phyloP scores from a whole-genome alignment of 2,888 invertebrate species.

The Sabatieria punctata region DNA sequence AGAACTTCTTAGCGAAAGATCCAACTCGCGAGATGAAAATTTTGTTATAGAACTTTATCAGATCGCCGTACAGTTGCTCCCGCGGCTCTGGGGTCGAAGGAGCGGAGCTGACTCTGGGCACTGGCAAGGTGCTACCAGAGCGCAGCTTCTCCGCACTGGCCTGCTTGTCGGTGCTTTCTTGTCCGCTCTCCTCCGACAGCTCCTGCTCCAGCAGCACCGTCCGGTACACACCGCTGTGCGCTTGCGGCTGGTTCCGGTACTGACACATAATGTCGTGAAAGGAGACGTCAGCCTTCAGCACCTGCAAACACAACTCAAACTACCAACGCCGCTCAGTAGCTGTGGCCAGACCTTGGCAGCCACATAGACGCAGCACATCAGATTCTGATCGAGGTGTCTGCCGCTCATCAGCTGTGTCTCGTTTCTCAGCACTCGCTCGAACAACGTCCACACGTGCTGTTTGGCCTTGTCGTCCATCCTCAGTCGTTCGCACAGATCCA shows the following conservation, averaged over 20 bases:
- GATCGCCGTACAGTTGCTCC: slow-evolving; percentile 55
- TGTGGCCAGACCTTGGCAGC: slow-evolving; percentile 81
- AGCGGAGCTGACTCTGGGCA: slow-evolving; percentile 36
- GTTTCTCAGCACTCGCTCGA: slow-evolving; percentile 70
- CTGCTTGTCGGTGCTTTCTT: slow-evolving; percentile 17
- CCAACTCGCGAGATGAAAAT: slow-evolving; percentile 66
- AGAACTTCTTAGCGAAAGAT: slow-evolving; percentile 54
- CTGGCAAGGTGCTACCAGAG: slow-evolving; percentile 38
- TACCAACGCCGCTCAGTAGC: too few relatives aligned
- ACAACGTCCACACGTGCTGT: slow-evolving; percentile 68
- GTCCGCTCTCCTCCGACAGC: slow-evolving; percentile 10
- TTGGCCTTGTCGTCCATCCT: slow-evolving; percentile 47
- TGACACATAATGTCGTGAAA: slow-evolving; percentile 82
- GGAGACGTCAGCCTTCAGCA: slow-evolving; percentile 42
- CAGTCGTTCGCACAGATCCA: slow-evolving; percentile 67
- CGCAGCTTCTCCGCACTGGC: slow-evolving; percentile 25
- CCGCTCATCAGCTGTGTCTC: slow-evolving; percentile 70
- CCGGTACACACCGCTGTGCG: slow-evolving; percentile 41
- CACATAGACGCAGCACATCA: slow-evolving; percentile 94
- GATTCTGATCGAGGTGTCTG: slow-evolving; percentile 86
- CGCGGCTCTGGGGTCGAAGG: slow-evolving; percentile 44
- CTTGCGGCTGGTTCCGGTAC: slow-evolving; percentile 81
- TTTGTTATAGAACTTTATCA: slow-evolving; percentile 80
- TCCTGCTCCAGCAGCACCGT: slow-evolving; percentile 13
- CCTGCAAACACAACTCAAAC: too few relatives aligned